Conservation (phyloP, 1,140 invertebrate genomes). For the Macrosteles quadrilineatus region DNA sequence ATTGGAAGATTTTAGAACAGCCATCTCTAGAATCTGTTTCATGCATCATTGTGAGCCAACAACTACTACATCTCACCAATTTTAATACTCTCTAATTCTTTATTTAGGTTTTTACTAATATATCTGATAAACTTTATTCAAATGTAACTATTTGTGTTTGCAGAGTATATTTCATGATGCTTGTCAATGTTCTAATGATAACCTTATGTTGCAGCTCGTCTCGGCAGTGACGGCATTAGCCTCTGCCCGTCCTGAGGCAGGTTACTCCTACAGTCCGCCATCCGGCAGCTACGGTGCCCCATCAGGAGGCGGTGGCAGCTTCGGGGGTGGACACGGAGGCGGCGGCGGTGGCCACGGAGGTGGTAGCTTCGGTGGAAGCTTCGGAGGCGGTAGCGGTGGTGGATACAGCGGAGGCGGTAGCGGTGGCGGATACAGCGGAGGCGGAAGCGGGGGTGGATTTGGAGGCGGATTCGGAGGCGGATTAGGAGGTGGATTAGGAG, state of each 20-base stretch:
- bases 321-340: constrained; percentile 46
- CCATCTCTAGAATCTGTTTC: too few relatives aligned
- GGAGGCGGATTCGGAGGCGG: constrained; percentile 45
- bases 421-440: constrained; percentile 45
- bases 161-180: too few relatives aligned
- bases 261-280: constrained; percentile 54
- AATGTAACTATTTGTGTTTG: too few relatives aligned
- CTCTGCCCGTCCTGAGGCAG: constrained; percentile 56
- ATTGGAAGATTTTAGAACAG: too few relatives aligned
- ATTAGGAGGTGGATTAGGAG: constrained; percentile 38
- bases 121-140: too few relatives aligned
- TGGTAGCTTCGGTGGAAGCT: constrained; percentile 44
- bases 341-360: constrained; percentile 45
- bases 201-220: constrained; percentile 52
- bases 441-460: constrained; percentile 43
- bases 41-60: too few relatives aligned
- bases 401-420: too few relatives aligned
- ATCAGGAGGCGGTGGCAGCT: constrained; percentile 42
- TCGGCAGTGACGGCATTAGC: constrained; percentile 54
- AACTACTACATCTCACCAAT: too few relatives aligned
- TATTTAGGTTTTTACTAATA: too few relatives aligned
- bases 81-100: too few relatives aligned
- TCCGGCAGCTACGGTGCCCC: constrained; percentile 47
- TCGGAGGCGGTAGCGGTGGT: constrained; percentile 43
- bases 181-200: background rate